These are phyloP conservation scores for Dolomedes plantarius DNA, from an alignment of 2,888 invertebrate species.

Conservation along the genomic window DNA sequence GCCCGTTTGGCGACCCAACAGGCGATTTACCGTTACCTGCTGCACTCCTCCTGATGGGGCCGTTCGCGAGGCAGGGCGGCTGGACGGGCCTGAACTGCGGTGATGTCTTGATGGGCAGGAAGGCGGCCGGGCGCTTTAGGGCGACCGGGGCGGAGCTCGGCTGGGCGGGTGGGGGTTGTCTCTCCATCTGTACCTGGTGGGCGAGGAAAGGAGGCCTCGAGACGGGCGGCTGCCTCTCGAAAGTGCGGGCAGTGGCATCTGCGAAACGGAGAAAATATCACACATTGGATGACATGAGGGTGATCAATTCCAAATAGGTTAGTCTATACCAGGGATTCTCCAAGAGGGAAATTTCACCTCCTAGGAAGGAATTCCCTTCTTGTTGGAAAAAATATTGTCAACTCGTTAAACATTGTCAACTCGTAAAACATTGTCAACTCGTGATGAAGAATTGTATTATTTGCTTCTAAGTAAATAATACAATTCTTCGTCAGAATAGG, in stretches of 20 bases:
- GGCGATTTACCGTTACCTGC: slow-evolving; percentile 32
- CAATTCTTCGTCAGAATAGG: no score
- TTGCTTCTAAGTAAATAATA: no score
- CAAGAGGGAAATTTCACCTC: no score
- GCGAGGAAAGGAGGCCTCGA: slow-evolving; percentile 26
- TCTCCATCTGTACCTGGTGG: slow-evolving; percentile 15
- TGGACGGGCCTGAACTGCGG: slow-evolving; percentile 41
- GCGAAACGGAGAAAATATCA: not conserved
- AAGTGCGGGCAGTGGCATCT: slow-evolving; percentile 26
- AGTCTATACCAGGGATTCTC: no score
- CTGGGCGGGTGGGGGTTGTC: slow-evolving; percentile 21
- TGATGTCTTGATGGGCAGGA: slow-evolving; percentile 51
- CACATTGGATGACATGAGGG: not conserved
- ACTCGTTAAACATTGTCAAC: no score
- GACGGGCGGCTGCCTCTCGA: slow-evolving; percentile 10
- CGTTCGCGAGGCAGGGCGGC: slow-evolving; percentile 46
- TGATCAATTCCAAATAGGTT: not conserved
- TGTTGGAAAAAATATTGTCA: no score
- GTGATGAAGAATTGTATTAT: no score
- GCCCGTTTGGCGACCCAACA: no score
- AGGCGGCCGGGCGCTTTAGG: slow-evolving; percentile 55
- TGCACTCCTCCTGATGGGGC: slow-evolving; percentile 35
- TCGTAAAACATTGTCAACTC: no score
- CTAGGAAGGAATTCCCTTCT: no score
- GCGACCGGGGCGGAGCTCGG: slow-evolving; percentile 14